A percentile compares a stretch with the other conserved stretches of the same genome.
Conservation (phyloP, 2,888 invertebrate species). For the Stegana nigrithorax region DNA sequence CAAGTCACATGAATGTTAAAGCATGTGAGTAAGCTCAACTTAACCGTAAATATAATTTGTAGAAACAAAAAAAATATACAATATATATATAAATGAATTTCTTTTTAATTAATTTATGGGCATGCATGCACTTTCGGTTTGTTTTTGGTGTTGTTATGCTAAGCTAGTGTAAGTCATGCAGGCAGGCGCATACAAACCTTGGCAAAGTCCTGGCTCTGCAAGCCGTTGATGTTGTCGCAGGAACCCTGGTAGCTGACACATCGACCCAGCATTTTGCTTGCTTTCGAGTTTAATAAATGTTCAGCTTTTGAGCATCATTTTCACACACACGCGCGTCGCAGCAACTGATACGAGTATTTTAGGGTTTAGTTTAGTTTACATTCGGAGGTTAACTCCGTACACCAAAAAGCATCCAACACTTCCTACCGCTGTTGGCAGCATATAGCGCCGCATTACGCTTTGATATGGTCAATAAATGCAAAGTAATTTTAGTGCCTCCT, state of each 20-base stretch:
- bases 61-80: background rate
- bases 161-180: too few species aligned
- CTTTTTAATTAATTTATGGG: conserved; percentile 37
- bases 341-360: conserved; percentile 39
- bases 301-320: conserved; percentile 18
- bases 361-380: too few species aligned
- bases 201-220: conserved; percentile 74
- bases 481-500: conserved; percentile 39
- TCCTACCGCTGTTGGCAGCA: conserved; percentile 10
- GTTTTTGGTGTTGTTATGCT: too few species aligned
- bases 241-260: conserved; percentile 76
- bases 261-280: conserved; percentile 64
- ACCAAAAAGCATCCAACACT: conserved; percentile 15
- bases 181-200: conserved; percentile 70
- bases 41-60: background rate
- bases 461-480: conserved; percentile 16
- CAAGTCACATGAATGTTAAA: too few species aligned
- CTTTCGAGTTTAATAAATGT: conserved; percentile 4
- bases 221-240: conserved; percentile 76
- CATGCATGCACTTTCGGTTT: background rate
- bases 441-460: conserved; percentile 20
- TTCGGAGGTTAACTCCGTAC: background rate
- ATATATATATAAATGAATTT: background rate
- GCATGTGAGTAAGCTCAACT: too few species aligned
- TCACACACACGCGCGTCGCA: background rate